Evolutionary conservation across 2,113 vertebrate species (phyloP).

Genomic region (Girardinichthys multiradiatus): DNA sequence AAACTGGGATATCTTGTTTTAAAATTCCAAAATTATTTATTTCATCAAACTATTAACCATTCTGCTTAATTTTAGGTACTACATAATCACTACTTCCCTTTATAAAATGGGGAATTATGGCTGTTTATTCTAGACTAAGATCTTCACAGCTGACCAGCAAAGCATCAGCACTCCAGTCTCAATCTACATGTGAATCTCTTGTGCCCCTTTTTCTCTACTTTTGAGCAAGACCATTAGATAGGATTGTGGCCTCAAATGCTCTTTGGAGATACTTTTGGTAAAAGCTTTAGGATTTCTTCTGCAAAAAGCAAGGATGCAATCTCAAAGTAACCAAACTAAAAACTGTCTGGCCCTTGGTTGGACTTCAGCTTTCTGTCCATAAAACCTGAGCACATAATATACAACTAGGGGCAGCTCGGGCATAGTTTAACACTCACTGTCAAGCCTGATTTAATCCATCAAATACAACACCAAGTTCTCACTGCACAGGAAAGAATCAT

Average conservation of each 20-base stretch:
- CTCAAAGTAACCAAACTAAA: no score
- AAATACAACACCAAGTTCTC: background rate
- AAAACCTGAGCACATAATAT: no score
- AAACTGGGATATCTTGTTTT: background rate
- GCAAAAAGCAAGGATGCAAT: no score
- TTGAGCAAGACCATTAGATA: background rate
- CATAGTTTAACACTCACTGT: background rate
- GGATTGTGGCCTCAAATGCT: no score
- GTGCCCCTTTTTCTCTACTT: no score
- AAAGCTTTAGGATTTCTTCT: no score
- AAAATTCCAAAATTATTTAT: background rate
- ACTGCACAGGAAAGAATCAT: background rate
- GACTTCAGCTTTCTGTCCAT: no score
- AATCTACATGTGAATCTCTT: background rate
- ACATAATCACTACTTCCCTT: background rate
- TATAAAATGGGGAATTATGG: background rate
- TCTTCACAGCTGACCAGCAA: background rate
- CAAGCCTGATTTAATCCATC: background rate
- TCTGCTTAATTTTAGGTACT: background rate
- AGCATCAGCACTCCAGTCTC: background rate
- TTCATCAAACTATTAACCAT: background rate
- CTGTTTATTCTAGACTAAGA: background rate
- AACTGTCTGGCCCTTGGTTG: no score
- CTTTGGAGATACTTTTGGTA: no score
- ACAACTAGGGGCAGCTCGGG: no score